Evolutionary conservation across 2,797 vertebrate species (phyloP).

Genomic region (Coendou prehensilis): DNA sequence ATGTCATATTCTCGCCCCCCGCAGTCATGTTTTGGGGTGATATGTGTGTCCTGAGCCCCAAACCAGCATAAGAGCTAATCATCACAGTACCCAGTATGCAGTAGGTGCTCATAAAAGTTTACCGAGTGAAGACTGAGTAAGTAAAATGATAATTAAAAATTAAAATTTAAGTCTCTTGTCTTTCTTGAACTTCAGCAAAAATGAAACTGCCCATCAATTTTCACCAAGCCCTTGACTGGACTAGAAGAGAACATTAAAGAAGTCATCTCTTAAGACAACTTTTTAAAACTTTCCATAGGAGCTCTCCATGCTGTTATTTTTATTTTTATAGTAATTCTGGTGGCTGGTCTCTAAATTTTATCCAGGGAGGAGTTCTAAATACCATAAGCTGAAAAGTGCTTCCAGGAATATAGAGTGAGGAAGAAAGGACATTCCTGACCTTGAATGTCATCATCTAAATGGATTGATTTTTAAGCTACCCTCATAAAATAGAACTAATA

Average conservation of each 20-base stretch:
- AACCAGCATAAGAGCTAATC: neutral
- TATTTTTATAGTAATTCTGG: neutral
- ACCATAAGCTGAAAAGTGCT: neutral
- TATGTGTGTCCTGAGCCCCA: neutral
- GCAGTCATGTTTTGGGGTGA: neutral
- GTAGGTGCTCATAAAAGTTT: neutral
- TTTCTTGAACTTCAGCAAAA: constrained; percentile 25
- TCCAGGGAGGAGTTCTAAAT: neutral
- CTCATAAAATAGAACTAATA: constrained; percentile 32
- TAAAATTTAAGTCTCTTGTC: neutral
- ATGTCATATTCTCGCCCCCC: neutral
- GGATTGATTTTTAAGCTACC: constrained; percentile 59
- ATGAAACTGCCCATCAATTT: neutral
- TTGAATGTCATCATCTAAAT: constrained; percentile 62
- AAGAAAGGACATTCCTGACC: constrained; percentile 67
- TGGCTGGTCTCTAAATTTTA: constrained; percentile 34
- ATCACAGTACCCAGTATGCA: neutral
- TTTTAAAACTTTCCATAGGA: neutral
- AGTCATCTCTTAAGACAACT: neutral
- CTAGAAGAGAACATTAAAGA: constrained; percentile 23
- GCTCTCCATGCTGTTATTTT: constrained; percentile 9
- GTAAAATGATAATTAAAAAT: neutral
- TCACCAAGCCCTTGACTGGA: neutral
- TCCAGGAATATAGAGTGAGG: neutral
- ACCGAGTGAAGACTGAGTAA: neutral